phyloP scores from a whole-genome alignment of 2,888 invertebrate species.

The Ormyrus thymus region DNA sequence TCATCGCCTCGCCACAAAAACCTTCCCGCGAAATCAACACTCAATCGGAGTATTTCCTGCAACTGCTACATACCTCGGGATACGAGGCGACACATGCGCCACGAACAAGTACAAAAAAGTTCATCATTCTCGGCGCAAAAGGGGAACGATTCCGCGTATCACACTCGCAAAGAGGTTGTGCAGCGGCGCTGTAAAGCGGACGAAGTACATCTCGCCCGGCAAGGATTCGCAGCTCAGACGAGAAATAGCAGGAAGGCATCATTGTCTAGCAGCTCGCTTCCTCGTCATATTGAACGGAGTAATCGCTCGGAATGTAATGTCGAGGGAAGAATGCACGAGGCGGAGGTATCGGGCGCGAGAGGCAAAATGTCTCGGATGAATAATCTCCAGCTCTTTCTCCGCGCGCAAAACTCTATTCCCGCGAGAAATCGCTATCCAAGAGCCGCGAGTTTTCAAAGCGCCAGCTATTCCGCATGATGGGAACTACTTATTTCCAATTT shows the following conservation, averaged over 20 bases:
- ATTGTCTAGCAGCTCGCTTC: slow-evolving; percentile 17
- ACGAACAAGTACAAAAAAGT: background rate
- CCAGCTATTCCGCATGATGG: slow-evolving; percentile 1
- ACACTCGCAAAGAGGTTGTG: no score
- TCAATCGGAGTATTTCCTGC: no score
- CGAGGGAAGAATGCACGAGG: slow-evolving; percentile 1
- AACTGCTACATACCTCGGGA: no score
- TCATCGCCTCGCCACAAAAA: no score
- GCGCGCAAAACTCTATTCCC: slow-evolving; percentile 22
- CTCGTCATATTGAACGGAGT: slow-evolving; percentile 40
- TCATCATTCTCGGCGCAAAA: background rate
- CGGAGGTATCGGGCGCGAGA: background rate
- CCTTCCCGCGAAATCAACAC: no score
- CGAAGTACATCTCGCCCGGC: background rate
- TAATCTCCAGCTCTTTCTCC: slow-evolving; percentile 15
- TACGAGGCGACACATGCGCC: no score
- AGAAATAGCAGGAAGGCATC: background rate
- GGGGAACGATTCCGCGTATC: background rate
- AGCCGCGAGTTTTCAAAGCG: background rate
- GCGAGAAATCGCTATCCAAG: slow-evolving; percentile 16
- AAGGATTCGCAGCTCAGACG: background rate
- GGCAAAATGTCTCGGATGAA: slow-evolving; percentile 30
- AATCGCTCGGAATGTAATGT: slow-evolving; percentile 43
- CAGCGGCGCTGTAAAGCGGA: no score
- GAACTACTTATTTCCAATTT: slow-evolving; percentile 27